Evolutionary conservation across 2,888 invertebrate species (phyloP), one percentile per base, ranked within the genome.

Genomic region (Cyaniris semiargus): DNA sequence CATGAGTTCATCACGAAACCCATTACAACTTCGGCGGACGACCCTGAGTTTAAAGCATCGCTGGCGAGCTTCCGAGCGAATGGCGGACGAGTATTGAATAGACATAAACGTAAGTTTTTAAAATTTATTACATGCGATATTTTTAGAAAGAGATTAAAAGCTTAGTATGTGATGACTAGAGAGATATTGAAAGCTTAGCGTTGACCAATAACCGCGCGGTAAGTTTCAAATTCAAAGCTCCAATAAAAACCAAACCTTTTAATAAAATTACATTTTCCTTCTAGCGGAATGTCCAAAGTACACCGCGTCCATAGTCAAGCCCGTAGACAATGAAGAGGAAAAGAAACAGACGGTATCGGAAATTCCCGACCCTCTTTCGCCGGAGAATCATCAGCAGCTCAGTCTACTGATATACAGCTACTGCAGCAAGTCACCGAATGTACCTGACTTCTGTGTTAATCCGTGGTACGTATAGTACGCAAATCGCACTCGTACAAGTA

Each of bases 361-460:
- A 18, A 86, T 86, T 0, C 81, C 84, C 1, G 98, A 98, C 87
- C 97, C 97, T 0, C 90, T 98, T 31, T 96, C 97, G 82, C 96
- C 97, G 0, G 95, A 95, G 80, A 96, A 96, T 87, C 98, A 98
- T 86, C 99, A 99, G 91, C 95, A 96, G 75, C 92, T 99, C 75
- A 96, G 97, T 6, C 97, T 99, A 56, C 93, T 99, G 78, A 97
- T 99, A 86, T 99, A 98, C 86, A 98, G 98, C 86, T 98, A 96
- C 86, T 96, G 97, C 80, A 95, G 95, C 79, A 95, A 95, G 84
- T 97, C 97, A 0, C 94, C 95, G 48, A 97, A 98, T 84, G 96
- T 97, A 3, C 98, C 98, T 0, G 96, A 96, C 78, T 98, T 98
- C 86, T 98, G 98, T 87, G 97, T 98, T 0, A 97, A 97, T 85